These are phyloP conservation scores for Circaetus cinerascens DNA, from an alignment of 2,113 vertebrate species.

Conservation along the genomic window DNA sequence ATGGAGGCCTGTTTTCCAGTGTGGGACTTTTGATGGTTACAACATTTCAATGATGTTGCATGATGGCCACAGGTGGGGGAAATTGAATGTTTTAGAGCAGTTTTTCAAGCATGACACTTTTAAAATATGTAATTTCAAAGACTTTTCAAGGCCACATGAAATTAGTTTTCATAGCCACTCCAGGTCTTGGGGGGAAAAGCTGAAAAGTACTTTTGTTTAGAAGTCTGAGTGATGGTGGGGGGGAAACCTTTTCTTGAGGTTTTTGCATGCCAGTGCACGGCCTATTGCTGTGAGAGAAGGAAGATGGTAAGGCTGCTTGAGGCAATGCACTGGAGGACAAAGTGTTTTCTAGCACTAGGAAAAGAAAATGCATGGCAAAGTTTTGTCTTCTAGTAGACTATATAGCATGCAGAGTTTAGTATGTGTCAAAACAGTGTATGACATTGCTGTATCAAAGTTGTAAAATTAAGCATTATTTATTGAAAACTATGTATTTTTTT, in stretches of 20 bases:
- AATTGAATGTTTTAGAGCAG: conserved; percentile 68
- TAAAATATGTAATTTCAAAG: conserved; percentile 68
- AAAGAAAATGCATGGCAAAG: conserved; percentile 79
- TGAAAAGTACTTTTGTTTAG: conserved; percentile 79
- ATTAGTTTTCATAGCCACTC: conserved; percentile 73
- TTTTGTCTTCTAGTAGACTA: conserved; percentile 79
- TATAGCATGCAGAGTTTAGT: conserved; percentile 83
- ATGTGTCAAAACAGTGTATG: conserved; percentile 82
- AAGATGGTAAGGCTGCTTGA: conserved; percentile 65
- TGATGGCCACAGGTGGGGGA: conserved; percentile 64
- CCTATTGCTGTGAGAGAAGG: conserved; percentile 66
- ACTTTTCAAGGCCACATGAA: conserved; percentile 70
- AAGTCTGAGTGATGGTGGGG: conserved; percentile 79
- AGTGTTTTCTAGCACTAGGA: conserved; percentile 78
- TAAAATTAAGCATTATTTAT: conserved; percentile 88
- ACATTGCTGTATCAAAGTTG: conserved; percentile 85
- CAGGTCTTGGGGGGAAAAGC: conserved; percentile 73
- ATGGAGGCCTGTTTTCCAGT: conserved; percentile 70
- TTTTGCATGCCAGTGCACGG: conserved; percentile 80
- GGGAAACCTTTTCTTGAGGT: conserved; percentile 72
- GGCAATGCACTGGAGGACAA: conserved; percentile 74
- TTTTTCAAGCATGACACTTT: conserved; percentile 76
- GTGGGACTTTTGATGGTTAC: conserved; percentile 64
- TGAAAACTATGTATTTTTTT: conserved; percentile 87
- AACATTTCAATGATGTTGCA: conserved; percentile 55